These are phyloP conservation scores for Colistium nudipinnis DNA, from an alignment of 2,113 vertebrate species.

Conservation along the genomic window DNA sequence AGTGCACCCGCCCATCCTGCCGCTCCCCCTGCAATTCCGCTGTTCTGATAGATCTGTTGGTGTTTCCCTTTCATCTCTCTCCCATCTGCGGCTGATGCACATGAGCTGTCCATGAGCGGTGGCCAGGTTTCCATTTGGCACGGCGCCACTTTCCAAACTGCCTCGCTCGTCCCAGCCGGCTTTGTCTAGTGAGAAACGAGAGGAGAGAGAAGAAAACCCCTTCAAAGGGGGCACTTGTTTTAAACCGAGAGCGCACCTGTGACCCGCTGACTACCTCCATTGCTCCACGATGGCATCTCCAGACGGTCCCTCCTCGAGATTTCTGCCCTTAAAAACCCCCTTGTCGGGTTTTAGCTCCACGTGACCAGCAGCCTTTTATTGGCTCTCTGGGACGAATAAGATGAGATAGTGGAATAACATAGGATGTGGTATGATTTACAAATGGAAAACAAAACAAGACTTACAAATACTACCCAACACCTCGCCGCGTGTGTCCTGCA, in stretches of 20 bases:
- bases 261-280: conserved; percentile 24
- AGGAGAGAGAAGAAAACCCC: conserved; percentile 10
- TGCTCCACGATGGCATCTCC: conserved; percentile 3
- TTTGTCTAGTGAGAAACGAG: conserved; percentile 39
- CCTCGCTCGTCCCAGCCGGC: conserved; percentile 37
- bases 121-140: conserved; percentile 54
- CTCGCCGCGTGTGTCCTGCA: not conserved
- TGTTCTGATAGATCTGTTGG: conserved; percentile 34
- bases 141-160: conserved; percentile 48
- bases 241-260: conserved; percentile 14
- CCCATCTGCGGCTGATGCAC: conserved; percentile 26
- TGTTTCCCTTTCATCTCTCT: conserved; percentile 35
- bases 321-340: not conserved
- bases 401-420: not conserved
- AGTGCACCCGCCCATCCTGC: conserved; percentile 16
- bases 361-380: too few species aligned
- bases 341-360: not conserved
- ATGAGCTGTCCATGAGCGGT: conserved; percentile 21
- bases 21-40: conserved; percentile 9
- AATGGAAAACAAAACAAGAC: not conserved
- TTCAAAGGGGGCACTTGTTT: not conserved
- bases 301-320: not conserved
- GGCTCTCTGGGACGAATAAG: not conserved
- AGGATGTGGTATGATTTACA: not conserved
- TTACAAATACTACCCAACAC: not conserved